Evolutionary conservation across 53 echinoderm and acorn worm species (phyloP), one percentile per base, ranked within the genome.

Genomic region (Apostichopus leukothele): DNA sequence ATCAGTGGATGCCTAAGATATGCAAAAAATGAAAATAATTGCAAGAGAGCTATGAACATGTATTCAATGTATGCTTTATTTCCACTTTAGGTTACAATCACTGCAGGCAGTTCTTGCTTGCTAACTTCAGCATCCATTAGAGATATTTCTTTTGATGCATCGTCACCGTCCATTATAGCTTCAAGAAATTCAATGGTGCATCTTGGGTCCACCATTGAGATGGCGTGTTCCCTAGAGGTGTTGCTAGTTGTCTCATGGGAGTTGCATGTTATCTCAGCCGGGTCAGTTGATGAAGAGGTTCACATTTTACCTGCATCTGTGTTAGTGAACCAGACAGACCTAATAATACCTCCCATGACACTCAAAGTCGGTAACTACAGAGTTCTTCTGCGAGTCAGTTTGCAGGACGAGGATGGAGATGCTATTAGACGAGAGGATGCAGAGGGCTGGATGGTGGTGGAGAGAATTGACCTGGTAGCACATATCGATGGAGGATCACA

Each of bases 401-500:
- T 88, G n/a, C n/a, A 20, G 51, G 63, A 78, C 21, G 74, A 66
- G 50, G 88, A 61, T 26, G 89, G 68, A 13, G 66, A 68, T 21
- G 16, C 78, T 7, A 89, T 75, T 13, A 78, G 86, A 3, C 25
- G 21, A 67, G 23, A 53, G 60, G 61, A 21, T 8, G 86, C 91
- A 13, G 85, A 91, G 54, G 76, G 67, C 2, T 93, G 93, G 93
- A 67, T 93, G 59, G 75, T 54, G 67, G 67, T 93, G 11, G 7
- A 23, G 51, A 74, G 83, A 51, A 90, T 88, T 75, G 84, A 52
- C 5, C 68, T 79, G 9, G 73, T 57, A 59, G 89, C 88, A 1
- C 39, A 59, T 53, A 90, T 93, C 18, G 76, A 75, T 11, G 93
- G 93, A 61, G 93, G 93, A 1, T 93, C 93, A 6, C 76, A 61